A percentile compares a stretch with the other conserved stretches of the same genome.
These are phyloP conservation scores for Drosophila kambysellisi DNA, from an alignment of 2,888 invertebrate species.

Conservation along the genomic window DNA sequence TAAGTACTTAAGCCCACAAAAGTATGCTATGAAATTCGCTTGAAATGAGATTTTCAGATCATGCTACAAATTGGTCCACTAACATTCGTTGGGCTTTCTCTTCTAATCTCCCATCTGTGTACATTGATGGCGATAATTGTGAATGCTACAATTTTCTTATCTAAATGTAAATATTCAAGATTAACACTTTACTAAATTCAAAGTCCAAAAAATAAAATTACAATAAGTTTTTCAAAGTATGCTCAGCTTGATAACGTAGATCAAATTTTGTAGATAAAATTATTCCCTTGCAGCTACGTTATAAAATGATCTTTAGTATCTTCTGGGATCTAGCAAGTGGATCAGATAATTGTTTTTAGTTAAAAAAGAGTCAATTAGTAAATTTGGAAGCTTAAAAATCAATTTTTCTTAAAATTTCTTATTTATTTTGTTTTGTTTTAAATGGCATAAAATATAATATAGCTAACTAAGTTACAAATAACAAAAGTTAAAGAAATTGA, in stretches of 20 bases:
- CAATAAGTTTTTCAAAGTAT: too few species aligned
- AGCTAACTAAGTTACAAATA: neutral
- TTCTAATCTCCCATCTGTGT: neutral
- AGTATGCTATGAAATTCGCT: constrained; percentile 76
- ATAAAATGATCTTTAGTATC: neutral
- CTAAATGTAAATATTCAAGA: neutral
- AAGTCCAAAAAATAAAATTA: too few species aligned
- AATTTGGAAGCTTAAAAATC: neutral
- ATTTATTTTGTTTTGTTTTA: neutral
- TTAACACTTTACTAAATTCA: neutral
- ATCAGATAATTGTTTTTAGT: neutral
- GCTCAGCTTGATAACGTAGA: too few species aligned
- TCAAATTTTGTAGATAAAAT: neutral
- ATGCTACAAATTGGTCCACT: constrained; percentile 55
- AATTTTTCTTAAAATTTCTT: neutral
- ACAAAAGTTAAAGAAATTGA: neutral
- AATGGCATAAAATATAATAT: neutral
- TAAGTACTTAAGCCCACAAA: constrained; percentile 77
- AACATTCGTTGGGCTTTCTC: constrained; percentile 30
- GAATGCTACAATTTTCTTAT: neutral
- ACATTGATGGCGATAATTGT: constrained; percentile 63
- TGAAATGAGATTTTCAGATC: constrained; percentile 70
- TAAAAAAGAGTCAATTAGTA: neutral
- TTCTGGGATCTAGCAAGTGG: neutral
- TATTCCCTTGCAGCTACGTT: too few species aligned